Evolutionary conservation across 2,888 invertebrate genomes (phyloP), one percentile per base, ranked within the genome.

Genomic region (Biston stratarius): DNA sequence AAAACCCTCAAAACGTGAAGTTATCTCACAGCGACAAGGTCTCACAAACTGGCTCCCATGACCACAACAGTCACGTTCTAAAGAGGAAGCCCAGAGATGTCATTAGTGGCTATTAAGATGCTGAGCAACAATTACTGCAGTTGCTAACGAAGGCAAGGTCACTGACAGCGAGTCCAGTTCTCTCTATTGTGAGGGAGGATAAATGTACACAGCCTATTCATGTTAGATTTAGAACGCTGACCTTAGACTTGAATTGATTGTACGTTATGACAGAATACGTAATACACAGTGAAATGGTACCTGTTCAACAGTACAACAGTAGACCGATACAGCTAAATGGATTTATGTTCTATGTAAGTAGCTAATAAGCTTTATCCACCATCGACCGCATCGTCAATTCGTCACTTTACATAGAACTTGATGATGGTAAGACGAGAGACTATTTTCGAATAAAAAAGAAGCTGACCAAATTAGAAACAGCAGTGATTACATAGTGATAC

Each of bases 31-130:
- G 40, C 38, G 59, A 49, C 53, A 45, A 49, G 55, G n/a, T 45
- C 40, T n/a, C 48, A 33, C 11, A 44, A 57, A 65, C 57, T 59
- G 48, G 59, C 60, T 68, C 55, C 64, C 67, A 72, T 74, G 76
- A 70, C 71, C 59, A 69, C 60, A 68, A n/a, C 47, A 77, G 82
- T 82, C 82, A 80, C 79, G 82, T 79, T 80, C 72, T 67, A 49
- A 81, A 74, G 79, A 85, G 87, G 83, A 89, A 88, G 85, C 84
- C 42, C 56, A 57, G 67, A 74, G 80, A 78, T 77, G 83, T 83
- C 85, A 88, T 89, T 90, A 89, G 81, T 79, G 81, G 68, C 82
- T 74, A 88, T 88, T 86, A 86, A 81, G 81, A 80, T 76, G 78
- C 73, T 74, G 67, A 74, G 65, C 58, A 38, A 74, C 85, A 86